Evolutionary conservation across 2,113 vertebrate genomes (phyloP).

Genomic region (Dasyornis broadbenti): DNA sequence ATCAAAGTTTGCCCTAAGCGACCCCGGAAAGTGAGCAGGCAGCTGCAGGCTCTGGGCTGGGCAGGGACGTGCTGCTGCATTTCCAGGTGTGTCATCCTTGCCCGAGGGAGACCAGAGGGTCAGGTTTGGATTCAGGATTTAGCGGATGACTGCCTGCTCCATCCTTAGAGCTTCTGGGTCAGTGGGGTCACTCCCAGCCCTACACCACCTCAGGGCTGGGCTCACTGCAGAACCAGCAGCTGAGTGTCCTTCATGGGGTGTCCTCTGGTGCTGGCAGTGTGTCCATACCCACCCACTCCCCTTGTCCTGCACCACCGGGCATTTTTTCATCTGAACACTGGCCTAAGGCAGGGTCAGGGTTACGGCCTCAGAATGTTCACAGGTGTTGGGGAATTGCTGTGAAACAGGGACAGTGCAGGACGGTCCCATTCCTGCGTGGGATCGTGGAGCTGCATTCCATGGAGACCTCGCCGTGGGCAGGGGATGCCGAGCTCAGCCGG

Average conservation of each 20-base stretch:
- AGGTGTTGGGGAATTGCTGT: neutral
- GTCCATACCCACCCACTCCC: neutral
- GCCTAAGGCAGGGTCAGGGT: neutral
- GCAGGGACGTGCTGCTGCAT: neutral
- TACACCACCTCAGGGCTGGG: neutral
- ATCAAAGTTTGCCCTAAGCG: neutral
- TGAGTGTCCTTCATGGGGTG: neutral
- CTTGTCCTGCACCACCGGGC: neutral
- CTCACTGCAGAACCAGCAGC: neutral
- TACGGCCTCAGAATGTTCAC: neutral
- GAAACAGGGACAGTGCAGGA: neutral
- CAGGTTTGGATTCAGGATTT: neutral
- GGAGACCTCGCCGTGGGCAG: neutral
- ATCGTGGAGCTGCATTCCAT: rapidly evolving
- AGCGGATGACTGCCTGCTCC: neutral
- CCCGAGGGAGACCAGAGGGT: rapidly evolving
- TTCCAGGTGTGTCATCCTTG: neutral
- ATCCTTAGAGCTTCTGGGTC: neutral
- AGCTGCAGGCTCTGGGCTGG: neutral
- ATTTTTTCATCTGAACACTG: neutral
- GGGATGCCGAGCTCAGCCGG: neutral
- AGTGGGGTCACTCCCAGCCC: neutral
- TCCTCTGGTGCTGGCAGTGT: neutral
- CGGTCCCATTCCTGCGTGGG: rapidly evolving
- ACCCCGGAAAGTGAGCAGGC: neutral